Conservation (phyloP, 2,888 invertebrate species). For the Agelastica alni region DNA sequence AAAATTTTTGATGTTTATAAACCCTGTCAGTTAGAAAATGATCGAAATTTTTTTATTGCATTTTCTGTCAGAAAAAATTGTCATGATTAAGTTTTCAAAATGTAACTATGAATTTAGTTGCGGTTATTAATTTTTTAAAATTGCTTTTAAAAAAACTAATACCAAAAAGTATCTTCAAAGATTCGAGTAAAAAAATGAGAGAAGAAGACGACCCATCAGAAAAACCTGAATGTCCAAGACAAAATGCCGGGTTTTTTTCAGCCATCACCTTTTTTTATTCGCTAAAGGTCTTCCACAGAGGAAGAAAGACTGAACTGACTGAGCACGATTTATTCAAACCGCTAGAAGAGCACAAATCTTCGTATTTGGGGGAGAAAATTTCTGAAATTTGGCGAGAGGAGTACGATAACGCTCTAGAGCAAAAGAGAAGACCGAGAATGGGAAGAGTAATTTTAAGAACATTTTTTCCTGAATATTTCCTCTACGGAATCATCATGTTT, state of each 20-base stretch:
- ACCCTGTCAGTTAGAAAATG: no score
- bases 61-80: no score
- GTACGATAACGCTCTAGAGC: conserved; percentile 54
- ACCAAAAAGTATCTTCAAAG: no score
- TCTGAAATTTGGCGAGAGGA: conserved; percentile 67
- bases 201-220: conserved; percentile 12
- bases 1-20: no score
- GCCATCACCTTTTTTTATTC: conserved; percentile 43
- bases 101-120: not conserved
- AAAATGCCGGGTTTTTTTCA: conserved; percentile 47
- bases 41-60: no score
- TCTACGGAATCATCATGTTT: conserved; percentile 62
- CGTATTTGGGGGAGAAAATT: conserved; percentile 63
- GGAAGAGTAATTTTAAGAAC: conserved; percentile 62
- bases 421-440: conserved; percentile 63
- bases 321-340: conserved; percentile 69
- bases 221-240: conserved; percentile 39
- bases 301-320: conserved; percentile 45
- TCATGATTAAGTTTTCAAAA: no score
- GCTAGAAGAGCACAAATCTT: conserved; percentile 65
- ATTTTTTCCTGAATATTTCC: conserved; percentile 62
- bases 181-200: no score
- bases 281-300: conserved; percentile 46
- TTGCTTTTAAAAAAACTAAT: not conserved
- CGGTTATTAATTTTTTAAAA: not conserved